Conservation (phyloP, 2,888 invertebrate species). For the Heliconius aoede region DNA sequence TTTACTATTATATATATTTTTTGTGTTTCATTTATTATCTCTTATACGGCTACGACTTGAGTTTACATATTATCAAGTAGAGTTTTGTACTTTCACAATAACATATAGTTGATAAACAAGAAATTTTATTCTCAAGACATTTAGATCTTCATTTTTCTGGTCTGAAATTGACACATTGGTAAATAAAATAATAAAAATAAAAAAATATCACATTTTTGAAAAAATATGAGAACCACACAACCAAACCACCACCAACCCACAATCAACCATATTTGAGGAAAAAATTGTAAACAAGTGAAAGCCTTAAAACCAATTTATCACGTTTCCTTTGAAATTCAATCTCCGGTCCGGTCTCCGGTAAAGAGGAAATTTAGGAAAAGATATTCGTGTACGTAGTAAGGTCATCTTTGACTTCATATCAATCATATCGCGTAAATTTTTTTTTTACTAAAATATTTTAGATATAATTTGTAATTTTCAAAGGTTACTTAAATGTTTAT, state of each 20-base stretch:
- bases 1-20: neutral
- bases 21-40: neutral
- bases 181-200: too few relatives aligned
- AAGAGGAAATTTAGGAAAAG: constrained; percentile 43
- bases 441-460: neutral
- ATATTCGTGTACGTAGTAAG: constrained; percentile 5
- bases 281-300: constrained; percentile 6
- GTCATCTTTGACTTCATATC: constrained; percentile 54
- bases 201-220: too few relatives aligned
- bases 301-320: constrained; percentile 8
- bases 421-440: constrained; percentile 52
- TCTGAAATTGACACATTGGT: too few relatives aligned
- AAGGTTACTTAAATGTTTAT: too few relatives aligned
- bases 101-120: too few relatives aligned
- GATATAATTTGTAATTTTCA: neutral
- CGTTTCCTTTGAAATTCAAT: constrained; percentile 12
- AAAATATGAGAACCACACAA: neutral
- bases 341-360: constrained; percentile 9
- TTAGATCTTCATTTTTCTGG: too few relatives aligned
- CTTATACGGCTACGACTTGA: too few relatives aligned
- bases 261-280: neutral
- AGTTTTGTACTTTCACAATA: neutral
- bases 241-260: too few relatives aligned
- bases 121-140: too few relatives aligned
- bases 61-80: too few relatives aligned